Evolutionary conservation across 2,113 vertebrate genomes (phyloP).

Genomic region (Vulpes vulpes): DNA sequence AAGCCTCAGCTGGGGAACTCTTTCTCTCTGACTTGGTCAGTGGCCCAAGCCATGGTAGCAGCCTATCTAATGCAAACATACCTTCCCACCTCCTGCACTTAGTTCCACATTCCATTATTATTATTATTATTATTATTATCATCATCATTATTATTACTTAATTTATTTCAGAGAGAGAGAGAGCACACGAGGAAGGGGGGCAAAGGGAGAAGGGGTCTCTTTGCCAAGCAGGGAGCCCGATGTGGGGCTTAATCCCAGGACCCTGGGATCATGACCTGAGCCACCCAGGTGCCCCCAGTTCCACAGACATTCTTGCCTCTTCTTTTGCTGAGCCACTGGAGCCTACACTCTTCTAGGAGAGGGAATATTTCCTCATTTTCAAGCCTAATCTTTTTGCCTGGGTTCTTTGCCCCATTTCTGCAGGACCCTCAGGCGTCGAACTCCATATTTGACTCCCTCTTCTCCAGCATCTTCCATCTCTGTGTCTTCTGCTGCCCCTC

Average conservation of each 20-base stretch:
- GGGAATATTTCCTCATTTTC: neutral
- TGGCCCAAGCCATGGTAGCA: neutral
- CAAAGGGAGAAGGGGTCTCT: neutral
- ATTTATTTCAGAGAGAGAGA: neutral
- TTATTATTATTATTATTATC: no score
- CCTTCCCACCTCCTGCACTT: neutral
- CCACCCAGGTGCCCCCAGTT: neutral
- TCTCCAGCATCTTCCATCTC: neutral
- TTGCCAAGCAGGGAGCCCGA: neutral
- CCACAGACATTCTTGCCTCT: neutral
- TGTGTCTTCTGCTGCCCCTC: neutral
- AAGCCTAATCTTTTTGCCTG: neutral
- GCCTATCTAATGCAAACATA: neutral
- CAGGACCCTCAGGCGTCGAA: neutral
- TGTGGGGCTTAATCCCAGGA: neutral
- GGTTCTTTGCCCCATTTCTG: neutral
- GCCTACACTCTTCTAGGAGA: neutral
- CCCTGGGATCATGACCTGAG: neutral
- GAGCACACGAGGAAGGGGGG: neutral
- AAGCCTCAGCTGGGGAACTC: neutral
- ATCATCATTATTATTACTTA: neutral
- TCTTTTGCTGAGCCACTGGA: neutral
- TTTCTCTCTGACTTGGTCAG: neutral
- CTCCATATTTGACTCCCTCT: neutral
- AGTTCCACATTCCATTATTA: no score